Conservation (phyloP, 1,140 invertebrate species). For the Campoletis sonorensis region DNA sequence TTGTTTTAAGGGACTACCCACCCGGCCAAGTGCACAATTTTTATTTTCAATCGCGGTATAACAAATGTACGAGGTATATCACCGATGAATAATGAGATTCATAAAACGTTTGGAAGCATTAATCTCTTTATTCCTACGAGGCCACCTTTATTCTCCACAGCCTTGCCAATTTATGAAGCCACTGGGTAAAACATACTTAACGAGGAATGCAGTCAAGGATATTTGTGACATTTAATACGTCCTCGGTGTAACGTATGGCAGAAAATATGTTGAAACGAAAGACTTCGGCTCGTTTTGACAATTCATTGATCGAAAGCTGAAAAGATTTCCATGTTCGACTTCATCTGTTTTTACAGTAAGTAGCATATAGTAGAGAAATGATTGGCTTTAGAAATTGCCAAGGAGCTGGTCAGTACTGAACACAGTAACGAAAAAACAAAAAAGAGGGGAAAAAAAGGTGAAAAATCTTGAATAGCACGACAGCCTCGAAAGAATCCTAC, state of each 20-base stretch:
- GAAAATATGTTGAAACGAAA: not conserved
- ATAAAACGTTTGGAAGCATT: not conserved
- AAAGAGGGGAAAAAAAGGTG: too few relatives aligned
- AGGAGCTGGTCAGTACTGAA: not conserved
- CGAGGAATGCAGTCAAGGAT: constrained; percentile 4
- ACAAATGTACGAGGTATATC: too few relatives aligned
- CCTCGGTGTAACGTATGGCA: not conserved
- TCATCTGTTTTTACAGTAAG: not conserved
- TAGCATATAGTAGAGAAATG: constrained; percentile 18
- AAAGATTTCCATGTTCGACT: constrained; percentile 25
- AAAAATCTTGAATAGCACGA: not conserved
- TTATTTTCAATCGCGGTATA: too few relatives aligned
- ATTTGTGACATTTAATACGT: not conserved
- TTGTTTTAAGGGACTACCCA: too few relatives aligned
- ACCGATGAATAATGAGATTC: too few relatives aligned
- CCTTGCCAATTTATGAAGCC: not conserved
- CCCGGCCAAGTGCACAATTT: too few relatives aligned
- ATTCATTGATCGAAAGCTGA: constrained; percentile 29
- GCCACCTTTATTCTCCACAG: not conserved
- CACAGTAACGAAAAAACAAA: not conserved
- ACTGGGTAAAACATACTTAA: not conserved
- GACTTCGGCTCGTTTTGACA: constrained; percentile 12
- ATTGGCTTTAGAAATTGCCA: constrained; percentile 15
- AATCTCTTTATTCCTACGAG: not conserved
- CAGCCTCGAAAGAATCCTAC: constrained; percentile 28